Base-by-base conservation (phyloP, 2,113 vertebrate genomes). In the Gadus chalcogrammus region DNA sequence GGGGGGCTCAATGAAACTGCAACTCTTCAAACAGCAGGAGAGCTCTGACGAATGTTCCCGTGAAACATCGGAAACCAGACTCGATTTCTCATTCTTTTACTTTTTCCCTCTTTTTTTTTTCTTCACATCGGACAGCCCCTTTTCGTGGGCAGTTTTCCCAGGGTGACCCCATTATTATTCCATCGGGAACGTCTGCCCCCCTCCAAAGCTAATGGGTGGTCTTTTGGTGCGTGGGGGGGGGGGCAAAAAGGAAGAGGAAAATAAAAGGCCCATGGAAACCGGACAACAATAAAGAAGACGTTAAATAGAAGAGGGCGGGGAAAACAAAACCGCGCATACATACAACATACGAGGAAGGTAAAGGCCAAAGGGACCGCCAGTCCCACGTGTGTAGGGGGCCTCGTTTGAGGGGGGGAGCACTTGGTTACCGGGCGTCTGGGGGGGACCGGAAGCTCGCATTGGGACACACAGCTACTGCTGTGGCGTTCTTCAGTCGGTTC, bases 121-220 rank as follows among this genome's bases (percentile, higher is more conserved):
- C 90, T 83, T 80, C 78, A 77, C 68, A 68, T 70, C 76, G 84
- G 87, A 76, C 85, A 81, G 80, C 83, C 83, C 84, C 84, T 87
- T 88, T 91, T 81, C 85, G 82, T 81, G 89, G 88, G 88, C 88
- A 89, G 72, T 83, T 91, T 91, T 91, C 91, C 90, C 89, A 90
- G 91, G 88, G 88, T 87, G 87, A 89, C 82, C 82, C 88, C 83
- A 92, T 91, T 91, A 91, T 91, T 91, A 92, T 92, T 91, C 90
- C 82, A 70, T 13, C 79, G 81, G 89, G 90, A 89, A 92, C 63
- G 80, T 83, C 79, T 82, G 85, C 89, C 90, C 88, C 88, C 90
- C 86, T 82, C 88, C 79, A 64, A 87, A 83, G 87, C 88, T 88
- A 74, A 91, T 90, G 91, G 90, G 92, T 93, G 90, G 90, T 91